These are phyloP conservation scores for Drosophila sproati DNA, from an alignment of 1,140 invertebrate species.

Conservation along the genomic window DNA sequence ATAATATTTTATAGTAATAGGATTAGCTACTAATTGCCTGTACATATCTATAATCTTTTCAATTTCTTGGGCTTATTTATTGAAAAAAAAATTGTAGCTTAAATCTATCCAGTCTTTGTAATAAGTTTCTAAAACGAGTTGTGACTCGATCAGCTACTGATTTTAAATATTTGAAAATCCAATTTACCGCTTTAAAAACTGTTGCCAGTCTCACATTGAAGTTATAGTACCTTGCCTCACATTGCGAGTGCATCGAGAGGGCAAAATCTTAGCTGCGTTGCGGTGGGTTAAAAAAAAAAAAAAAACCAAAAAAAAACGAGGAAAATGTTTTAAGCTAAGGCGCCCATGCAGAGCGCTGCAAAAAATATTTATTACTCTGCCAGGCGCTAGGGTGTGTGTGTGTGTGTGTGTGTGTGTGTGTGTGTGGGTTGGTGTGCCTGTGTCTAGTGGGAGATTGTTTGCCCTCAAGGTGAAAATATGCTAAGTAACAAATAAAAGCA, in stretches of 20 bases:
- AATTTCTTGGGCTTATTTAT: too few species aligned
- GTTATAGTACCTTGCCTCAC: conserved; percentile 9
- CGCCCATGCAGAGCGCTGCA: conserved; percentile 52
- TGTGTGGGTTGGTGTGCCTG: conserved; percentile 19
- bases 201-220: conserved; percentile 30
- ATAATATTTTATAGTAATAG: too few species aligned
- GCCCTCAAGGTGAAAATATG: conserved; percentile 80
- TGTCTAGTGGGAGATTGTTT: conserved; percentile 76
- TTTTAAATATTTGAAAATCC: too few species aligned
- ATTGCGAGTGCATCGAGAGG: conserved; percentile 29
- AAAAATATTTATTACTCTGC: conserved; percentile 78
- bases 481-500: conserved; percentile 81
- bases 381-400: conserved; percentile 2
- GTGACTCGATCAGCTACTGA: too few species aligned
- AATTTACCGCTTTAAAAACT: background rate
- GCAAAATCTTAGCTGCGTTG: conserved; percentile 32
- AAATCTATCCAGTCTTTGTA: too few species aligned
- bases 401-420: conserved; percentile 17
- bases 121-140: too few species aligned
- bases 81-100: too few species aligned
- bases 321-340: conserved; percentile 54
- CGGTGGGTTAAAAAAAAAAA: conserved; percentile 36
- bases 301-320: conserved; percentile 32
- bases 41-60: too few species aligned
- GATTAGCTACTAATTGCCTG: too few species aligned